Base-by-base conservation (phyloP, 2,888 invertebrate genomes). In the Abrostola tripartita region DNA sequence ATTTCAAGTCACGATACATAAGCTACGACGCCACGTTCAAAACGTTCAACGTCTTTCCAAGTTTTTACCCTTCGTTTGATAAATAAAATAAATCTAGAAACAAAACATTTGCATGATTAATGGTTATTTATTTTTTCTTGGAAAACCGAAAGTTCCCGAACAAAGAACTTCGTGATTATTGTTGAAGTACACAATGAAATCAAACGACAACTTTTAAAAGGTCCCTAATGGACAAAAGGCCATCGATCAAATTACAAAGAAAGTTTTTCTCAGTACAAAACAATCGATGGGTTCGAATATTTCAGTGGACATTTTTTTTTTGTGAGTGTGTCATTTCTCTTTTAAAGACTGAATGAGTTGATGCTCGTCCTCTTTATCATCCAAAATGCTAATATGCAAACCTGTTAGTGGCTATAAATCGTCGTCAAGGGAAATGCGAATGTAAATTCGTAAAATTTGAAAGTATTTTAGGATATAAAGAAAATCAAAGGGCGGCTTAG, bases 241-340 rank as follows among this genome's bases (percentile, higher is more conserved):
- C 89, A 93, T 94, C 93, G 91, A 94, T 94, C 94, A 94, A 93
- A 90, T 88, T 88, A 90, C 92, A 93, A 92, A 91, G 90, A 92
- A 90, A 88, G 83, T 90, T 92, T 84, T 88, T 88, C 87, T 89
- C 88, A 88, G 89, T 90, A 88, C 89, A 87, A 89, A 90, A 89
- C 89, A 92, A 91, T 91, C 88, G 87, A 90, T 88, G 85, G 79
- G 79, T 85, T 86, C 80, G 81, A 85, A 88, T 88, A 88, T 87
- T 90, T 89, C 76, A 81, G 77, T 82, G 81, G 80, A 77, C 81
- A 83, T 85, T 82, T 85, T 85, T 82, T 85, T 88, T 89, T 89
- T 88, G 81, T 70, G 84, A 87, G 88, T 83, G 81, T 87, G 85
- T 84, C 83, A 85, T 87, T 84, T 77, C 79, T 76, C 82, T 87